Evolutionary conservation across 2,888 invertebrate species (phyloP).

Genomic region (Phaedon cochleariae): DNA sequence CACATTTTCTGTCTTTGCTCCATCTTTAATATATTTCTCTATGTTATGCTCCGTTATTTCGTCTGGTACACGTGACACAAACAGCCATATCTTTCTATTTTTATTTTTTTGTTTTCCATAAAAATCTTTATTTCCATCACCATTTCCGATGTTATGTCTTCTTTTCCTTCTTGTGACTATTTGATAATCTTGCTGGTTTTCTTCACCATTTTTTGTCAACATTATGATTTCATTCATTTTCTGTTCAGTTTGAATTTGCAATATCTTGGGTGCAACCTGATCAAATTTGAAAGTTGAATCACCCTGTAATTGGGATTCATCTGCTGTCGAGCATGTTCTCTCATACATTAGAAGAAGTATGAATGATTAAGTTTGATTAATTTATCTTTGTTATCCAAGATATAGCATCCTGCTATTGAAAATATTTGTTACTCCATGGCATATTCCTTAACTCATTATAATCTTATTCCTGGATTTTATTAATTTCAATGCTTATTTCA

Average conservation of each 20-base stretch:
- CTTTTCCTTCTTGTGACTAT: conserved; percentile 4
- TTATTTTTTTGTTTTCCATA: neutral
- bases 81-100: neutral
- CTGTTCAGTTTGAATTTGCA: conserved; percentile 5
- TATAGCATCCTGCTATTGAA: too few species aligned
- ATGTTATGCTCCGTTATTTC: neutral
- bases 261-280: conserved; percentile 3
- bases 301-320: too few species aligned
- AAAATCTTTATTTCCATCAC: neutral
- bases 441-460: too few species aligned
- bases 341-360: too few species aligned
- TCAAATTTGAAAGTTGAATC: neutral
- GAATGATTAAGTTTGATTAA: too few species aligned
- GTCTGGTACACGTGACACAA: neutral
- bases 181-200: neutral
- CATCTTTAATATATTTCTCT: neutral
- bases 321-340: too few species aligned
- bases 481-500: too few species aligned
- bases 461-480: too few species aligned
- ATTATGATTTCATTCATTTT: conserved; percentile 2
- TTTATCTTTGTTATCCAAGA: too few species aligned
- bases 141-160: conserved; percentile 4
- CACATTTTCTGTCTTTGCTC: neutral
- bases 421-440: too few species aligned
- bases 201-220: neutral